phyloP scores from a whole-genome alignment of 1,140 invertebrate genomes.

The Hermatobates lingyangjiaoensis region DNA sequence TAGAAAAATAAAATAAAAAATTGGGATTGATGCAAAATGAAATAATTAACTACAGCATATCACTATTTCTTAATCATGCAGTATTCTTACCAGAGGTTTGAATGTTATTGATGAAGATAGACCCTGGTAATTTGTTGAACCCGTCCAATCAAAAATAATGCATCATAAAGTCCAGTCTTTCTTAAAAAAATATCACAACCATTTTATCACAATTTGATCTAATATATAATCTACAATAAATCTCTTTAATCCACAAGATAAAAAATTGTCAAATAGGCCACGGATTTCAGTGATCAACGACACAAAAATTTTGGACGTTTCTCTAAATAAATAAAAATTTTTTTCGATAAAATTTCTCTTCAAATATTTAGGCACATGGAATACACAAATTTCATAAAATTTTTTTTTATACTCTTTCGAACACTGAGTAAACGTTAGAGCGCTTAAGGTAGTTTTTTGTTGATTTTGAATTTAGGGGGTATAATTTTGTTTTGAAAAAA shows the following conservation, averaged over 20 bases:
- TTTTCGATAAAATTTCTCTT: constrained; percentile 7
- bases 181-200: constrained; percentile 16
- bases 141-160: background rate
- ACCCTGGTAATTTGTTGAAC: background rate
- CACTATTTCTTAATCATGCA: no score
- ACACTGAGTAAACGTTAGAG: background rate
- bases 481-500: constrained; percentile 2
- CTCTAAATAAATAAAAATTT: constrained; percentile 6
- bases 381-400: constrained; percentile 10
- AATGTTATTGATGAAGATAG: no score
- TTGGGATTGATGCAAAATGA: no score
- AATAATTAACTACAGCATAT: no score
- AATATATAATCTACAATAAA: constrained; percentile 2
- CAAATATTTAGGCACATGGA: constrained; percentile 11
- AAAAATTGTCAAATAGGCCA: constrained; percentile 15
- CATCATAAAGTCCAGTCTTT: constrained; percentile 11
- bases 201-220: constrained; percentile 14
- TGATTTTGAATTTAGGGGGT: background rate
- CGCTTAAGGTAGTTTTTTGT: background rate
- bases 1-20: no score
- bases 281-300: constrained; percentile 14
- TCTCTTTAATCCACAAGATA: constrained; percentile 10
- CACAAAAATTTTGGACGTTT: constrained; percentile 11
- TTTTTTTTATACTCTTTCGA: constrained; percentile 5
- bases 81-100: no score